A percentile compares a stretch with the other conserved stretches of the same genome.
Evolutionary conservation across 2,888 invertebrate species (phyloP).

Genomic region (Pimpla rufipes): DNA sequence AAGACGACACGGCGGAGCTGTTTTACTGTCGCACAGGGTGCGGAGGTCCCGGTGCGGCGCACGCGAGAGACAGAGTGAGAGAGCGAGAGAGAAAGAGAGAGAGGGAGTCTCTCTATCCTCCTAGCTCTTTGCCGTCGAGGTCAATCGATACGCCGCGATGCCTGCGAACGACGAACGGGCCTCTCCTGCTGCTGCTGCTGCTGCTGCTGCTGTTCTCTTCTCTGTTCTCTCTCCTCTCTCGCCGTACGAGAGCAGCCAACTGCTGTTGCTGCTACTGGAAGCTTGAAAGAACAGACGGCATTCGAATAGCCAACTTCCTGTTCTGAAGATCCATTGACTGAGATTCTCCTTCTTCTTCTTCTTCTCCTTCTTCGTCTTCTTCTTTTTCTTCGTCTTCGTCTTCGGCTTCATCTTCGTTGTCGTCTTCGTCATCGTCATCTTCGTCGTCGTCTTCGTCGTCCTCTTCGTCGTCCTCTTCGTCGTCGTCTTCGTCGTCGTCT

Average conservation of each 20-base stretch:
- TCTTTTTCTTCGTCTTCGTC: neutral
- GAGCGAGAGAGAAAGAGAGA: constrained; percentile 27
- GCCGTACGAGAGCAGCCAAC: constrained; percentile 43
- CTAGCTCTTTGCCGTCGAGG: constrained; percentile 70
- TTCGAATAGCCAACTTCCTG: constrained; percentile 1
- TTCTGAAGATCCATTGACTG: neutral
- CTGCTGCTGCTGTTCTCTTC: constrained; percentile 18
- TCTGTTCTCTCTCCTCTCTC: constrained; percentile 42
- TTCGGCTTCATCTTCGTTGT: neutral
- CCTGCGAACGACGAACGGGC: constrained; percentile 70
- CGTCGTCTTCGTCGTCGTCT: neutral
- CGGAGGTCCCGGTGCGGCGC: constrained; percentile 59
- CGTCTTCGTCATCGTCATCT: too few species aligned
- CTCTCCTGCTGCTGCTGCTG: constrained; percentile 49
- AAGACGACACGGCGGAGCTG: constrained; percentile 39
- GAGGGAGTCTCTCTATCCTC: constrained; percentile 41
- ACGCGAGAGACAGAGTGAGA: constrained; percentile 21
- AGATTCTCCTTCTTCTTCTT: neutral
- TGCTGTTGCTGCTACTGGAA: constrained; percentile 33
- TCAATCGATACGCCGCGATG: constrained; percentile 73
- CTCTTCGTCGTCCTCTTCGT: neutral
- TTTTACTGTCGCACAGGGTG: constrained; percentile 58
- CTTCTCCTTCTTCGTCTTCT: neutral
- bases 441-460: too few species aligned
- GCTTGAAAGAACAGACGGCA: neutral